Conservation (phyloP, 2,888 invertebrate species). For the Patella depressa region DNA sequence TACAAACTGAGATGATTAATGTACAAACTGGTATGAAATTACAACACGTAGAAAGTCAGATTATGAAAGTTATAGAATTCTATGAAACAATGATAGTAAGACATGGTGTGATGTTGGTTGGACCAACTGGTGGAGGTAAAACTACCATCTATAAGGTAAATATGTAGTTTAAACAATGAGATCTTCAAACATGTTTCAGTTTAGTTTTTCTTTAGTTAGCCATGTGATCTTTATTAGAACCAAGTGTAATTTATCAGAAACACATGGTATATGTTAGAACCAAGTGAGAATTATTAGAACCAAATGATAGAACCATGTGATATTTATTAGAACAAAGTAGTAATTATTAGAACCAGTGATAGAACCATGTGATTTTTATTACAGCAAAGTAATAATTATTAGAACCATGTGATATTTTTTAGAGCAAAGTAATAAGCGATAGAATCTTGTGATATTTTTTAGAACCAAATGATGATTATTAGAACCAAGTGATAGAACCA, state of each 20-base stretch:
- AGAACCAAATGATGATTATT: too few species aligned
- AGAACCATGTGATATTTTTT: too few species aligned
- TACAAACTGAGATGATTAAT: constrained; percentile 77
- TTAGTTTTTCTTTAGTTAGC: constrained; percentile 15
- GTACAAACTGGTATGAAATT: constrained; percentile 73
- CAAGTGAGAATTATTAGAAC: too few species aligned
- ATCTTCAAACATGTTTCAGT: neutral
- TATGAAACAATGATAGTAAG: constrained; percentile 92
- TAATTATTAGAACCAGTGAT: too few species aligned
- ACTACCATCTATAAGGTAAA: constrained; percentile 81
- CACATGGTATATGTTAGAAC: neutral
- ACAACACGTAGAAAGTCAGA: constrained; percentile 81
- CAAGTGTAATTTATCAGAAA: neutral
- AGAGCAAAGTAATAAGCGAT: too few species aligned
- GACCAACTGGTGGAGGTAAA: constrained; percentile 91
- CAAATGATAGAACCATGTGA: too few species aligned
- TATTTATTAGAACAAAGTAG: too few species aligned
- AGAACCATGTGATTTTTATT: too few species aligned
- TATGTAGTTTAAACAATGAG: constrained; percentile 6
- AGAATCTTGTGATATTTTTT: too few species aligned
- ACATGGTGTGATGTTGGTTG: constrained; percentile 93
- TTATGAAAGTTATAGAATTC: constrained; percentile 85
- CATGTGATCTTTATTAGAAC: neutral
- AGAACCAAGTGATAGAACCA: too few species aligned
- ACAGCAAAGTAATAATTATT: too few species aligned